These are phyloP conservation scores for Daboia siamensis DNA, from an alignment of 2,113 vertebrate species.

Conservation along the genomic window DNA sequence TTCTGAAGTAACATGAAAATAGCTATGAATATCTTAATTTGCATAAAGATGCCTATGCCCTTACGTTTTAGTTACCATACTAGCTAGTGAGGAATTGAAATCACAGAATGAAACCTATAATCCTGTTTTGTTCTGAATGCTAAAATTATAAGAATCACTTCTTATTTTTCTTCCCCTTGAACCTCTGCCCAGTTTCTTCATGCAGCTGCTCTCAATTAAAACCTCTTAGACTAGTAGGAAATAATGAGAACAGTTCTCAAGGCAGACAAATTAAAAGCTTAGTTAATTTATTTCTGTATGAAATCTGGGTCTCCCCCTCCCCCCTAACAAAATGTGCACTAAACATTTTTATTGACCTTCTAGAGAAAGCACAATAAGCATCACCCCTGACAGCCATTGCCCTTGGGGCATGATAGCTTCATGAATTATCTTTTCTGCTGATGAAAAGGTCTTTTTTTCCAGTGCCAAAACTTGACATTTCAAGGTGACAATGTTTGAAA, in stretches of 20 bases:
- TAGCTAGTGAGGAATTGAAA: slow-evolving; percentile 43
- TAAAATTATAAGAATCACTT: slow-evolving; percentile 44
- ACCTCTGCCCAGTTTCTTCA: slow-evolving; percentile 34
- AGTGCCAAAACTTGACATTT: not conserved
- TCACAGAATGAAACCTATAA: slow-evolving; percentile 42
- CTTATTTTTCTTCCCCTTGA: slow-evolving; percentile 31
- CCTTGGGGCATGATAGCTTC: not conserved
- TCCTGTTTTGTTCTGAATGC: slow-evolving; percentile 41
- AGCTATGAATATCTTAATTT: slow-evolving; percentile 43
- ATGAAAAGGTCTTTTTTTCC: not conserved
- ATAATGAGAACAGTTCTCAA: not conserved
- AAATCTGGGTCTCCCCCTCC: not conserved
- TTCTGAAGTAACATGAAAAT: slow-evolving; percentile 39
- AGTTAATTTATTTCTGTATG: not conserved
- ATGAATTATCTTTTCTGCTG: not conserved
- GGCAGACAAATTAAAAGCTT: slow-evolving; percentile 13
- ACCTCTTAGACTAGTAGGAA: not conserved
- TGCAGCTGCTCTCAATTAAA: not conserved
- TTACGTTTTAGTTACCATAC: slow-evolving; percentile 38
- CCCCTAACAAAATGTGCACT: not conserved
- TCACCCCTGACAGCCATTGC: not conserved
- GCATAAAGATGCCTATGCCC: slow-evolving; percentile 46
- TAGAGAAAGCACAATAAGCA: not conserved
- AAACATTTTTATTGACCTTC: not conserved
- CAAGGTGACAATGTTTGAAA: not conserved